Base-by-base conservation (phyloP, 2,888 invertebrate species). In the Mermis nigrescens region DNA sequence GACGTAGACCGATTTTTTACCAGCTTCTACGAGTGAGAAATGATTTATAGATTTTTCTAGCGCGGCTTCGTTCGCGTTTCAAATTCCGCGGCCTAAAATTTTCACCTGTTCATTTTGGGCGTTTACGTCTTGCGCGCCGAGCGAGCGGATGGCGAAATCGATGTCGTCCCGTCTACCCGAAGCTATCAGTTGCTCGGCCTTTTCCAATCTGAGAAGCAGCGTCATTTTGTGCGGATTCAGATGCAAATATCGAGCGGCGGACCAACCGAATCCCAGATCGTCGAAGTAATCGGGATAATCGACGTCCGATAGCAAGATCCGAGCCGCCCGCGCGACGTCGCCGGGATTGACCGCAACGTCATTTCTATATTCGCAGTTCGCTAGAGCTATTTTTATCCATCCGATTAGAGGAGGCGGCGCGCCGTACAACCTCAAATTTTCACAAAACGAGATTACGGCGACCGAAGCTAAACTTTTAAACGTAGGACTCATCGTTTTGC, bases 401-500 rank as follows among this genome's bases (percentile, higher is more conserved):
- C 89, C 89, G n/a, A 85, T 83, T 62, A 90, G 76, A 15, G 89
- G 89, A 0, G 89, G 89, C 63, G 88, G 76, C 0, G 87, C 87
- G 15, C 86, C 84, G 66, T 86, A 88, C 1, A 87, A 86, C 57
- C 88, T 68, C 54, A 12, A 64, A 62, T 24, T n/a, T n/a, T n/a
- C n/a, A n/a, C n/a, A n/a, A n/a, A n/a, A n/a, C n/a, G n/a, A n/a
- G 15, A 45, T 19, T 45, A 45, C 45, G 15, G n/a, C 15, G n/a
- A 45, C 15, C 15, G 45, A 45, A 45, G n/a, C 15, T 45, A 15
- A 19, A 45, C 15, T 19, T 45, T 45, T 45, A 45, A 45, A 45
- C 15, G 45, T 45, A 26, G n/a, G n/a, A n/a, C n/a, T n/a, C n/a
- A n/a, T n/a, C n/a, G n/a, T n/a, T n/a, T n/a, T n/a, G n/a, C n/a